These are phyloP conservation scores for Byasa hedistus DNA, from an alignment of 2,888 invertebrate genomes.

Conservation along the genomic window DNA sequence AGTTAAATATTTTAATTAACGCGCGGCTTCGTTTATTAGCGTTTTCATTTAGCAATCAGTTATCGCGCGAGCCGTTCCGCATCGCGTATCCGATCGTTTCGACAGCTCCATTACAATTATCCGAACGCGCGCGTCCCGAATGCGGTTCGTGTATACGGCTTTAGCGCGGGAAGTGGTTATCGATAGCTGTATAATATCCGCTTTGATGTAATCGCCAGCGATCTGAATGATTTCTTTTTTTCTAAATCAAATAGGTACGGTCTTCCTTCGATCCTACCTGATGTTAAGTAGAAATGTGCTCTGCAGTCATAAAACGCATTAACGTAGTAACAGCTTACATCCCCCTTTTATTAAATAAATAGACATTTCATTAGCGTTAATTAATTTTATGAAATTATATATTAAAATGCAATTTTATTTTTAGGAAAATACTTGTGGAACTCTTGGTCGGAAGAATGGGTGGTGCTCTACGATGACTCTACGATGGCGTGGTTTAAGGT, in stretches of 20 bases:
- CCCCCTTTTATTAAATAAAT: no score
- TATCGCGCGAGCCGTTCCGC: not conserved
- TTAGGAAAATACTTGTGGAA: constrained; percentile 89
- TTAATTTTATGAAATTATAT: no score
- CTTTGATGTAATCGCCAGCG: constrained; percentile 1
- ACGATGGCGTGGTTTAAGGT: constrained; percentile 93
- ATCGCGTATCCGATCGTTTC: constrained; percentile 10
- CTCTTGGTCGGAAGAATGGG: constrained; percentile 92
- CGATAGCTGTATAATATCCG: constrained; percentile 1
- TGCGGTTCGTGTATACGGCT: constrained; percentile 21
- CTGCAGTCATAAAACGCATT: no score
- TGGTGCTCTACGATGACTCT: constrained; percentile 90
- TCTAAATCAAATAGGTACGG: not conserved
- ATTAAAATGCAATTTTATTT: not conserved
- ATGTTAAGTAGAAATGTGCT: no score
- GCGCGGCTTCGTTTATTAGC: no score
- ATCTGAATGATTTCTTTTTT: constrained; percentile 10
- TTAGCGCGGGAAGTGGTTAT: constrained; percentile 10
- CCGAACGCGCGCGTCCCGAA: constrained; percentile 2
- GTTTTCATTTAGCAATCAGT: not conserved
- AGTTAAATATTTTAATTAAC: no score
- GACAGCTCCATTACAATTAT: constrained; percentile 17
- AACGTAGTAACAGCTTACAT: no score
- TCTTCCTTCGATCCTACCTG: no score
- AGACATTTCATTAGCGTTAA: no score